These are phyloP conservation scores for Callospermophilus lateralis DNA, from an alignment of 2,113 vertebrate species.

Conservation along the genomic window DNA sequence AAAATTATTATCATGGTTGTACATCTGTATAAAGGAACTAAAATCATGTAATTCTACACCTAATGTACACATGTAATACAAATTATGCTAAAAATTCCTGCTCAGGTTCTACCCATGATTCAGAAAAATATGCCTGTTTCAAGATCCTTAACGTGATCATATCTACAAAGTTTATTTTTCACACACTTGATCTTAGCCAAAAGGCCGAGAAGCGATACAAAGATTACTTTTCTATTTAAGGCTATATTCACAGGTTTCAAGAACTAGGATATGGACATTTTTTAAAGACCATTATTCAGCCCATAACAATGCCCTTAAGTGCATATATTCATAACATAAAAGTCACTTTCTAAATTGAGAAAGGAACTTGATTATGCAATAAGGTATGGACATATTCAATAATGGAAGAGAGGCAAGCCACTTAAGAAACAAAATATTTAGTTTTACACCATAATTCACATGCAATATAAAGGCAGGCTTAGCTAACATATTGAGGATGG, in stretches of 20 bases:
- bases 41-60: neutral
- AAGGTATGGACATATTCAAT: neutral
- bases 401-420: neutral
- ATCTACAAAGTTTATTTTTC: neutral
- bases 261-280: neutral
- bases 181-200: too few relatives aligned
- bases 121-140: neutral
- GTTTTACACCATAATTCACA: neutral
- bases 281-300: neutral
- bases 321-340: neutral
- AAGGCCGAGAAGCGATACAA: neutral
- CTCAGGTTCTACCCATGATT: accelerated
- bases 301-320: neutral
- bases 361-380: neutral
- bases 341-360: neutral
- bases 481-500: neutral
- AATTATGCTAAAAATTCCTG: neutral
- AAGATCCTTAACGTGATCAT: neutral
- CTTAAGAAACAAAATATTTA: neutral
- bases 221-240: neutral
- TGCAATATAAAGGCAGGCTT: neutral
- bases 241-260: neutral
- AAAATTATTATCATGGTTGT: neutral
- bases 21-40: neutral
- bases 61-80: neutral